Evolutionary conservation across 2,113 vertebrate species (phyloP).

Genomic region (Oophaga pumilio): DNA sequence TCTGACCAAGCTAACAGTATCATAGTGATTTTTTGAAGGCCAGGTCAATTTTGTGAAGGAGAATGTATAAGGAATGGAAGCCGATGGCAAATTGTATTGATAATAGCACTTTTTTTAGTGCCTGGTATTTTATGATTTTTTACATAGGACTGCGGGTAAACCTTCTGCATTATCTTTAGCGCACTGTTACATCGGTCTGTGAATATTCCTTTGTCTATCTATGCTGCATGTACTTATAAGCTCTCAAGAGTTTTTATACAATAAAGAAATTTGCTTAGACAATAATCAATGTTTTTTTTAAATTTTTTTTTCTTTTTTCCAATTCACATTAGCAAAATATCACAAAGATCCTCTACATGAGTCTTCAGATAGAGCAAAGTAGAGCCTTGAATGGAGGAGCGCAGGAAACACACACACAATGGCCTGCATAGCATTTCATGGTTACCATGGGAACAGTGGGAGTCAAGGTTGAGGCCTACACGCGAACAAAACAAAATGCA

Average conservation of each 20-base stretch:
- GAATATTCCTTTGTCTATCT: background rate
- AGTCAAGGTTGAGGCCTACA: constrained; percentile 48
- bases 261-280: background rate
- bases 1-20: too few species aligned
- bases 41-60: too few species aligned
- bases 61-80: background rate
- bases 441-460: constrained; percentile 34
- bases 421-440: constrained; percentile 28
- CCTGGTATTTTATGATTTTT: background rate
- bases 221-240: background rate
- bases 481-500: constrained; percentile 24
- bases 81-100: background rate
- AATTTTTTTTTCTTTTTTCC: background rate
- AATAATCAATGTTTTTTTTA: background rate
- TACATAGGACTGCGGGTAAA: background rate
- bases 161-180: background rate
- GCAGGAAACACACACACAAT: background rate
- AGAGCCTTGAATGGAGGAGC: constrained; percentile 44
- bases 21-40: too few species aligned
- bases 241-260: background rate
- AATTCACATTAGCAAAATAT: background rate
- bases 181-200: background rate
- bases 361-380: constrained; percentile 4
- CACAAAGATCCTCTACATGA: background rate
- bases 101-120: background rate